Evolutionary conservation across 2,888 invertebrate genomes (phyloP).

Genomic region (Itoplectis maculator): DNA sequence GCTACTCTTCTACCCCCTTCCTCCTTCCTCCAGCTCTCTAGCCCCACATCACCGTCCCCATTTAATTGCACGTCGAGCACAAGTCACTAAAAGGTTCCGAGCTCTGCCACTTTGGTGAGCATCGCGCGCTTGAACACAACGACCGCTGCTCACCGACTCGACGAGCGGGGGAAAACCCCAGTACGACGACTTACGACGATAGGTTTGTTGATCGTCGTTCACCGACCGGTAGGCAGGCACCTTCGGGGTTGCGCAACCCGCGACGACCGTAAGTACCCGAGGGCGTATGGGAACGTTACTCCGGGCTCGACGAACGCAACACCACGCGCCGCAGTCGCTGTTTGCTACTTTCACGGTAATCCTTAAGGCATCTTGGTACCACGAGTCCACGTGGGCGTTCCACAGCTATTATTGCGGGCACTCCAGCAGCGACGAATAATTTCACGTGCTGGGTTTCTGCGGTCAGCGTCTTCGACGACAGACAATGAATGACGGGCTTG

Average conservation of each 20-base stretch:
- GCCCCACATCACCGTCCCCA: not conserved
- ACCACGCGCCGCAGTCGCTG: not conserved
- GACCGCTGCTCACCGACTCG: not conserved
- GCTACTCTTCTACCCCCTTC: no score
- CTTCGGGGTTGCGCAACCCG: constrained; percentile 34
- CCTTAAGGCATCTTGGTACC: not conserved
- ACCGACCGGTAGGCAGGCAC: not conserved
- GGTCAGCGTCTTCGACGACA: no score
- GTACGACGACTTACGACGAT: constrained; percentile 44
- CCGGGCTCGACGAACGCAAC: constrained; percentile 16
- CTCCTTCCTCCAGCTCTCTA: not conserved
- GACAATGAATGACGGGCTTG: not conserved
- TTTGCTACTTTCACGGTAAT: constrained; percentile 22
- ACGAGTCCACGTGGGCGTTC: constrained; percentile 14
- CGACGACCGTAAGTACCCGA: constrained; percentile 16
- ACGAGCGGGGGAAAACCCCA: constrained; percentile 2
- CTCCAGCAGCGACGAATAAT: constrained; percentile 10
- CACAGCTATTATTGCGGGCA: not conserved
- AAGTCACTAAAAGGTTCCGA: not conserved
- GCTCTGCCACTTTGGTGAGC: no score
- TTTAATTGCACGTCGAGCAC: no score
- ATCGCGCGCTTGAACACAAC: not conserved
- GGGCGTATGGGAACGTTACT: constrained; percentile 37
- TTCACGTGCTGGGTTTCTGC: not conserved
- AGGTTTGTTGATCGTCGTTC: constrained; percentile 32